These are phyloP conservation scores for Forbesichthys papilliferus DNA, from an alignment of 2,113 vertebrate species.

Conservation along the genomic window DNA sequence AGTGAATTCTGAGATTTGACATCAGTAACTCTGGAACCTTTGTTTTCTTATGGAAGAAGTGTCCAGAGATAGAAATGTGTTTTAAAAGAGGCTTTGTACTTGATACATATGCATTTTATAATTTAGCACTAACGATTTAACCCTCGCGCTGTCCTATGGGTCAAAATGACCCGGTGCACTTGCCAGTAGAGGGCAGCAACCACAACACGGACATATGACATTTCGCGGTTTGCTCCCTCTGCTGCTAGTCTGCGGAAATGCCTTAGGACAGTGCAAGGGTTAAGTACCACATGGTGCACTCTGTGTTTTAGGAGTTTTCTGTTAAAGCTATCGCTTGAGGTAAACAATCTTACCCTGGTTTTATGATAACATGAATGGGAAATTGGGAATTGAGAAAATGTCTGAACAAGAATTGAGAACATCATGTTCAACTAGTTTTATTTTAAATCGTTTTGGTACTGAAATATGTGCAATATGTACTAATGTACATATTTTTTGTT, in stretches of 20 bases:
- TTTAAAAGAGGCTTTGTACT: constrained; percentile 44
- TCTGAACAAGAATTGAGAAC: constrained; percentile 4
- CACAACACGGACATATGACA: no score
- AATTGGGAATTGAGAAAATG: no score
- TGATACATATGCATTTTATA: constrained; percentile 55
- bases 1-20: constrained; percentile 87
- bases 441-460: no score
- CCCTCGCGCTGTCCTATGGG: no score
- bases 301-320: constrained; percentile 15
- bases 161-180: no score
- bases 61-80: constrained; percentile 32
- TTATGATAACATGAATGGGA: background rate
- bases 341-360: constrained; percentile 19
- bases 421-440: constrained; percentile 20
- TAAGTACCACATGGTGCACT: constrained; percentile 35
- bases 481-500: no score
- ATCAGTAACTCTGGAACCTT: constrained; percentile 61
- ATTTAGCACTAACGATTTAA: constrained; percentile 19
- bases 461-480: no score
- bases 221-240: no score
- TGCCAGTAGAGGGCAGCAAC: no score
- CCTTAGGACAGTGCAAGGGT: constrained; percentile 22
- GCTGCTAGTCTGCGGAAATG: no score
- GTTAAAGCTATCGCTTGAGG: constrained; percentile 51
- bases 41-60: constrained; percentile 47